These are phyloP conservation scores for Agapornis canus DNA, from an alignment of 2,797 vertebrate genomes.

Conservation along the genomic window DNA sequence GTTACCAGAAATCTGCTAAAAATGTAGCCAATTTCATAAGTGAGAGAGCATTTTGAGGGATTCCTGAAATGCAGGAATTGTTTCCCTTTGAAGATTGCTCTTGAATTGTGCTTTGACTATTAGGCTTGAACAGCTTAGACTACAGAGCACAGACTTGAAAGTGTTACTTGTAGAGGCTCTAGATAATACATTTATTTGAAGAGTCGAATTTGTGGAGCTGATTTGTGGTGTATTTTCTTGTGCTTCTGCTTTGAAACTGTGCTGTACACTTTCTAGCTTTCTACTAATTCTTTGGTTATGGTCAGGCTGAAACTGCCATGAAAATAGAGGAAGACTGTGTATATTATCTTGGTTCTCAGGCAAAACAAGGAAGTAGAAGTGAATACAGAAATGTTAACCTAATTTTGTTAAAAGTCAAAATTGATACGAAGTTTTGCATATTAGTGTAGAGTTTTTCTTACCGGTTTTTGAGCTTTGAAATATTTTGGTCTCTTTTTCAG, in stretches of 20 bases:
- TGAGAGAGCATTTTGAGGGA: background rate
- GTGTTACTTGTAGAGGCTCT: background rate
- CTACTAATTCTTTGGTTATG: background rate
- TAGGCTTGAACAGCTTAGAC: background rate
- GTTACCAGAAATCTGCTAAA: background rate
- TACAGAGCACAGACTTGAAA: background rate
- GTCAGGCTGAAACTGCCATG: background rate
- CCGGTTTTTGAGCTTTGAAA: background rate
- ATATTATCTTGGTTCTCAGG: constrained; percentile 16
- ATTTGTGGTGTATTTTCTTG: background rate
- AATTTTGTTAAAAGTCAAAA: background rate
- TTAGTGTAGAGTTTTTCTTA: background rate
- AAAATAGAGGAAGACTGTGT: background rate
- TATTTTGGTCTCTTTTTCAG: background rate
- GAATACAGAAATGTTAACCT: background rate
- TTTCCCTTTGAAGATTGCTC: background rate
- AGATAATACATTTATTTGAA: background rate
- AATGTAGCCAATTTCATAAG: background rate
- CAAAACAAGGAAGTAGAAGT: background rate
- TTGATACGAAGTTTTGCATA: rapidly evolving
- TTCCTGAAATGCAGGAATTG: background rate
- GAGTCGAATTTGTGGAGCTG: background rate
- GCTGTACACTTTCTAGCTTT: background rate
- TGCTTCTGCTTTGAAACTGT: background rate
- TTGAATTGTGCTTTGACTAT: background rate